These are phyloP conservation scores for Myotis planiceps DNA, from an alignment of 2,797 vertebrate genomes.

Conservation along the genomic window DNA sequence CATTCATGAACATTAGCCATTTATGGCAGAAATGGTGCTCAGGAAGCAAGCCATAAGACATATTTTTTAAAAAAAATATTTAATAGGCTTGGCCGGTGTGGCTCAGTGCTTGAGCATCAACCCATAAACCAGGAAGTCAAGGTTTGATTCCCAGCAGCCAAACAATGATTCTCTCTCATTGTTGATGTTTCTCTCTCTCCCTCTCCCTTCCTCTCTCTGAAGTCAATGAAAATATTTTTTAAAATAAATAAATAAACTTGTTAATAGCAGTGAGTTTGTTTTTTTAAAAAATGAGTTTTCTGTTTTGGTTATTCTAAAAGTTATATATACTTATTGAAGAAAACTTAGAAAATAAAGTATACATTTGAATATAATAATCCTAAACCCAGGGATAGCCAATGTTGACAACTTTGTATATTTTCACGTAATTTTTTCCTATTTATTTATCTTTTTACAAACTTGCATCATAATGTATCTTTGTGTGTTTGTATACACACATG, in stretches of 20 bases:
- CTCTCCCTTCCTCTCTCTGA: too few species aligned
- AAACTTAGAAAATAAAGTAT: slow-evolving; percentile 33
- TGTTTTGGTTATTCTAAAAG: not conserved
- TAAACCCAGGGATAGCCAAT: not conserved
- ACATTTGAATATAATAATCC: slow-evolving; percentile 25
- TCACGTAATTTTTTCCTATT: not conserved
- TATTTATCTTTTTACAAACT: slow-evolving; percentile 26
- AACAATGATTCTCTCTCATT: too few species aligned
- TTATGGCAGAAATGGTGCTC: not conserved
- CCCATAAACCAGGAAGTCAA: too few species aligned
- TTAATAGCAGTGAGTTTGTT: not conserved
- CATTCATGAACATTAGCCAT: not conserved
- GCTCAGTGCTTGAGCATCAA: too few species aligned
- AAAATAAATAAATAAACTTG: not conserved
- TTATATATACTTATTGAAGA: not conserved
- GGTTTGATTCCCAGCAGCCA: too few species aligned
- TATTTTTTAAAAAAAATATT: not conserved
- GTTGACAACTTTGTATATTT: not conserved
- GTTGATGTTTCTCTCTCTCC: too few species aligned
- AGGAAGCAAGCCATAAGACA: not conserved
- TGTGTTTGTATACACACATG: not conserved
- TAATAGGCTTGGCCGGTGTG: too few species aligned
- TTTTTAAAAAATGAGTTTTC: not conserved
- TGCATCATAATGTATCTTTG: not conserved
- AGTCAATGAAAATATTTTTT: too few species aligned